Evolutionary conservation across 2,888 invertebrate species (phyloP), one percentile per base, ranked within the genome.

Genomic region (Drosophila pegasa): DNA sequence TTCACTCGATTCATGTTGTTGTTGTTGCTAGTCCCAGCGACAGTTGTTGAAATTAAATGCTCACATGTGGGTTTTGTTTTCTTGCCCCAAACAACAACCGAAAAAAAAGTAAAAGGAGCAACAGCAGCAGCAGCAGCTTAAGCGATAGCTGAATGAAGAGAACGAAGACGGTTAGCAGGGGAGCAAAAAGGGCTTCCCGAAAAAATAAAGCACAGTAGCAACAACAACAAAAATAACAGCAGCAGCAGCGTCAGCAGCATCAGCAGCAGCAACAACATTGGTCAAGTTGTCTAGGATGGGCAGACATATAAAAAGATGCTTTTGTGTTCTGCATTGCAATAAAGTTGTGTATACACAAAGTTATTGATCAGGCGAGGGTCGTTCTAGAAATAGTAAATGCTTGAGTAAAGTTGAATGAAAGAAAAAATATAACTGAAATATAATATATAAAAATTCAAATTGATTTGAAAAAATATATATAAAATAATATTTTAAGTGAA

Each of bases 21-120:
- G 52, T 47, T 69, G 75, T 63, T 78, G 66, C 63, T 71, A 79
- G 88, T 69, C 62, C 51, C 75, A 71, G 76, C 86, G 88, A 90
- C 89, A 89, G 89, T 89, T 89, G 90, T 87, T 90, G 90, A 89
- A 89, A 89, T 89, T 89, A 90, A 89, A 89, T 89, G 90, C 90
- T 89, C 90, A 90, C 90, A 89, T 90, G 89, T 90, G 89, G 90
- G 85, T 85, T 90, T 90, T 87, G 80, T 78, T 77, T 77, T 56
- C 87, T 71, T 80, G 76, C 76, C 69, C 20, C 20, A 48, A 76
- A 41, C 22, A 56, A 56, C 25, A 55, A 48, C 47, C 14, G 14
- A 31, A 35, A 31, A 41, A 60, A 33, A 16, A 48, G 40, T 16
- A 45, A 45, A 25, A 57, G 33, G 18, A 51, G 45, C 43, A 63